Evolutionary conservation across 2,797 vertebrate species (phyloP), one percentile per base, ranked within the genome.

Genomic region (Catamblyrhynchus diadema): DNA sequence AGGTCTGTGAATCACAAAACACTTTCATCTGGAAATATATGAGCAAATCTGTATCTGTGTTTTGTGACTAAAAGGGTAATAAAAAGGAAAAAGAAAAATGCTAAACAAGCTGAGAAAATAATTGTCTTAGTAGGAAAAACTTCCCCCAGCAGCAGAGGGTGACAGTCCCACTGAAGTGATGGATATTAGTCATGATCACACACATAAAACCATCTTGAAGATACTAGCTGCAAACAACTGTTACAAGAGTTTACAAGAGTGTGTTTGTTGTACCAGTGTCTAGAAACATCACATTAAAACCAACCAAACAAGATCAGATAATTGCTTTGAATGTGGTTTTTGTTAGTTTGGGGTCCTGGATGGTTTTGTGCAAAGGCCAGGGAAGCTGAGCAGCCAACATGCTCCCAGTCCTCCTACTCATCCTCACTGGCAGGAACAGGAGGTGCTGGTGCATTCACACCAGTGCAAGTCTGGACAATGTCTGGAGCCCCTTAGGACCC

Each of bases 151-250:
- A 72, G 27, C 10, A 2, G 60, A 65, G 56, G 62, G 65, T 30
- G 65, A 54, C 0, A 0, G 70, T 84, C 33, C 48, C 54, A 33
- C 42, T 9, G 54, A 35, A 75, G 47, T 35, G 86, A 72, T 62
- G 81, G 51, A 21, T 37, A 66, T 88, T 70, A 90, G 70, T 77
- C 73, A 42, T 33, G 77, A 93, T 57, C 80, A 66, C 85, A 81
- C 90, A 86, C 62, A 94, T 18, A 74, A 81, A 88, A 59, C 18
- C 70, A 24, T 54, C 75, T 13, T 79, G 90, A 61, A 88, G 48
- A 91, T 30, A 53, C 83, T 92, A 94, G 95, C 77, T 79, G 73
- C 81, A 88, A 93, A 93, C 86, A 96, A 95, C 86, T 85, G 93
- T 74, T 82, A 61, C 73, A 79, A 62, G 85, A 81, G 41, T 92